Conservation (phyloP, 1,140 invertebrate species). For the Apis dorsata region DNA sequence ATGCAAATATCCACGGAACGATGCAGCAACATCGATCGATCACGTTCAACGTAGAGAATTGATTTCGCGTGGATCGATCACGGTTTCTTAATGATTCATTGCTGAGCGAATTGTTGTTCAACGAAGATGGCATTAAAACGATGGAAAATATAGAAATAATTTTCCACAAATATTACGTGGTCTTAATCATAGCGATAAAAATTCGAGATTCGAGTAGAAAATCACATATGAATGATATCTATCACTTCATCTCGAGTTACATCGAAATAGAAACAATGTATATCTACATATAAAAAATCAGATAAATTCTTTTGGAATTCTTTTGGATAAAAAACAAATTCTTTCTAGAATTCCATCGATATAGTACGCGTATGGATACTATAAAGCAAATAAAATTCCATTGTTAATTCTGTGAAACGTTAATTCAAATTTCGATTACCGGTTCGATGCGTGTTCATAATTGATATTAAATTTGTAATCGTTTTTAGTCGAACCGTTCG, state of each 20-base stretch:
- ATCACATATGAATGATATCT: background rate
- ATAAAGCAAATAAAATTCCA: background rate
- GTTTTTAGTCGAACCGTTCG: too few species aligned
- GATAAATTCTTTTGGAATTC: background rate
- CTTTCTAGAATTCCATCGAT: background rate
- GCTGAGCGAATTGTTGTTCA: background rate
- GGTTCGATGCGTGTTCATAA: background rate
- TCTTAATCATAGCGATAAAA: rapidly evolving
- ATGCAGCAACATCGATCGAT: background rate
- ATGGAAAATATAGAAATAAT: too few species aligned
- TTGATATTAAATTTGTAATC: background rate
- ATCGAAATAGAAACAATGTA: background rate
- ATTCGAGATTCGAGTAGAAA: background rate
- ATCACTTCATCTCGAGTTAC: background rate
- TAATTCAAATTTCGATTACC: background rate
- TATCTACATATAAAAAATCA: background rate
- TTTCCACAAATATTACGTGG: too few species aligned
- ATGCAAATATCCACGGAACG: background rate
- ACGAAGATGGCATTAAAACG: background rate
- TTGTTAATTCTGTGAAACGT: background rate
- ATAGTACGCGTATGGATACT: background rate
- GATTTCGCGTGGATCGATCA: background rate
- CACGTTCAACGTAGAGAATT: background rate
- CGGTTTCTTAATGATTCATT: background rate
- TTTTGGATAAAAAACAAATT: background rate